Evolutionary conservation across 2,888 invertebrate genomes (phyloP).

Genomic region (Cheilosia grossa): DNA sequence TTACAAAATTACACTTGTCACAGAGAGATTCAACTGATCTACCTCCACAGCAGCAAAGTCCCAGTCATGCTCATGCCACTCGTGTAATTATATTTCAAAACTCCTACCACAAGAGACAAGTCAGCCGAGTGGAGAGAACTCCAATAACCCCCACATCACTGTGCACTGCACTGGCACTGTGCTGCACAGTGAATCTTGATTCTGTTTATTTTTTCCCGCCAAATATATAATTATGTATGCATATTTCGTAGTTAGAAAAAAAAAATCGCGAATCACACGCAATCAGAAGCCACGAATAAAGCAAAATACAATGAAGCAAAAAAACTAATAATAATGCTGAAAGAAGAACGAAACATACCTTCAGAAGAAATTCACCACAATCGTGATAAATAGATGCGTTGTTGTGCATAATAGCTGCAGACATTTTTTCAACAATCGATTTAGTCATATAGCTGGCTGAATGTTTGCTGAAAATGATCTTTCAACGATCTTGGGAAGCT

Average conservation of each 20-base stretch:
- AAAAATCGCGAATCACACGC: slow-evolving; percentile 45
- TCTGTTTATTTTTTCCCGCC: slow-evolving; percentile 71
- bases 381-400: slow-evolving; percentile 74
- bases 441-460: slow-evolving; percentile 72
- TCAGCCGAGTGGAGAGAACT: slow-evolving; percentile 30
- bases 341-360: slow-evolving; percentile 60
- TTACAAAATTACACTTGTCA: slow-evolving; percentile 59
- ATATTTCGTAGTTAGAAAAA: slow-evolving; percentile 57
- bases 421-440: slow-evolving; percentile 70
- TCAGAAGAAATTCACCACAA: slow-evolving; percentile 71
- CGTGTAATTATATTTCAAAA: slow-evolving; percentile 31
- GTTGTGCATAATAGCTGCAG: slow-evolving; percentile 74
- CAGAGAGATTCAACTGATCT: not conserved
- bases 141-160: slow-evolving; percentile 61
- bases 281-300: slow-evolving; percentile 18
- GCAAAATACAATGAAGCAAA: slow-evolving; percentile 18
- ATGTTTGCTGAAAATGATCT: slow-evolving; percentile 48
- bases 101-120: slow-evolving; percentile 24
- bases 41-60: slow-evolving; percentile 12
- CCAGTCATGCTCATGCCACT: slow-evolving; percentile 42
- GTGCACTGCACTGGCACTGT: slow-evolving; percentile 27
- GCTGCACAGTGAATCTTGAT: slow-evolving; percentile 36
- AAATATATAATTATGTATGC: slow-evolving; percentile 72
- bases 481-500: slow-evolving; percentile 30
- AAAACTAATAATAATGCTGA: slow-evolving; percentile 24